phyloP scores from a whole-genome alignment of 2,888 invertebrate genomes.

The Yponomeuta cagnagella region DNA sequence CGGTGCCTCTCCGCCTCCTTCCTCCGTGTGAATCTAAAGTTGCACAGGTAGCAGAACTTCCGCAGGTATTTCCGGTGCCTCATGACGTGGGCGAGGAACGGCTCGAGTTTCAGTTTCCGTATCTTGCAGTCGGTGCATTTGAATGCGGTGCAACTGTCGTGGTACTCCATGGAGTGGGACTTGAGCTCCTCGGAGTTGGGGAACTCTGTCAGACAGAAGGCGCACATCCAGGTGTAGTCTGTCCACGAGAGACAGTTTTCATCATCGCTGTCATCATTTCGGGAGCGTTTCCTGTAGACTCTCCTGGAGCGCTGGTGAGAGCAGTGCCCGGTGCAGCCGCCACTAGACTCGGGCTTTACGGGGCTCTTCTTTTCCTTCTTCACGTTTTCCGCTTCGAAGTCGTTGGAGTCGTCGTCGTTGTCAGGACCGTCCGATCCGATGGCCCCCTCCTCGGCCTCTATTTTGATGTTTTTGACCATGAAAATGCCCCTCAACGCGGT shows the following conservation, averaged over 20 bases:
- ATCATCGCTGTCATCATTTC: neutral
- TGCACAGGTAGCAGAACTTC: constrained; percentile 53
- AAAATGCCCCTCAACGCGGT: neutral
- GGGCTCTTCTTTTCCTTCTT: neutral
- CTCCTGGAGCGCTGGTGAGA: neutral
- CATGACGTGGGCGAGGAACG: constrained; percentile 76
- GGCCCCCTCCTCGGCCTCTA: neutral
- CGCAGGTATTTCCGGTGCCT: constrained; percentile 76
- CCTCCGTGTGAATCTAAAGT: constrained; percentile 32
- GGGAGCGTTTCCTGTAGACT: neutral
- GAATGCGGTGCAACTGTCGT: constrained; percentile 77
- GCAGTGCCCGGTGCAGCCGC: neutral
- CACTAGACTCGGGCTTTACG: neutral
- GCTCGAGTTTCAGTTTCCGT: constrained; percentile 43
- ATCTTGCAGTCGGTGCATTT: constrained; percentile 78
- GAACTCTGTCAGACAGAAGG: constrained; percentile 9
- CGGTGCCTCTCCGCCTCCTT: constrained; percentile 32
- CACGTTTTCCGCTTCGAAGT: neutral
- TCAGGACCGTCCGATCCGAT: neutral
- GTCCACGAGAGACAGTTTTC: constrained; percentile 10
- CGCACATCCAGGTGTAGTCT: constrained; percentile 12
- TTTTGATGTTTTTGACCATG: neutral
- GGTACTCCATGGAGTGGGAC: constrained; percentile 75
- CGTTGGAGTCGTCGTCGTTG: neutral
- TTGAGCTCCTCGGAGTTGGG: neutral